Percentiles rank a stretch among this genome's conserved stretches.
phyloP scores from a whole-genome alignment of 35 echinoderm and acorn worm genomes.

The Anneissia japonica region DNA sequence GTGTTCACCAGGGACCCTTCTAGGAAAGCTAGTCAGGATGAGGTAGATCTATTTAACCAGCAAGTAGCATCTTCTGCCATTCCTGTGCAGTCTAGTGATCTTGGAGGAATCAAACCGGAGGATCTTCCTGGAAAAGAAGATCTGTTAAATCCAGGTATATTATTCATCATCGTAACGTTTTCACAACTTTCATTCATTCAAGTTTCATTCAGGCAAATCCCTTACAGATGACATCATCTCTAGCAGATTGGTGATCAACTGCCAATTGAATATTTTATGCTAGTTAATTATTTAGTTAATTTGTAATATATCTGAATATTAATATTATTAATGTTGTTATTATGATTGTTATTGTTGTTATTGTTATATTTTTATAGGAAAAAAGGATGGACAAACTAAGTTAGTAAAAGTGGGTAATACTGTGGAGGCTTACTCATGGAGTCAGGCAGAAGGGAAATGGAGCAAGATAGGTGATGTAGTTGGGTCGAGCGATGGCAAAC shows the following conservation, averaged over 20 bases:
- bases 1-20: constrained; percentile 63
- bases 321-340: too few species aligned
- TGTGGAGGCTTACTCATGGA: constrained; percentile 96
- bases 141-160: constrained; percentile 74
- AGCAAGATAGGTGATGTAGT: constrained; percentile 97
- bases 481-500: constrained; percentile 65
- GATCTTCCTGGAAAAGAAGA: constrained; percentile 77
- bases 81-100: constrained; percentile 77
- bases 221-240: too few species aligned
- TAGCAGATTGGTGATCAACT: too few species aligned
- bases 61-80: constrained; percentile 76
- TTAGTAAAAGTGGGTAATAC: constrained; percentile 54
- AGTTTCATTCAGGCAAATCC: too few species aligned
- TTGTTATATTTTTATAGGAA: constrained; percentile 23
- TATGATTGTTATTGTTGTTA: not conserved
- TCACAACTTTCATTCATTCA: too few species aligned
- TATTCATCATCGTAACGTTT: too few species aligned
- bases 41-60: constrained; percentile 58
- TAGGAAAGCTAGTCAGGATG: constrained; percentile 55
- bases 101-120: constrained; percentile 92
- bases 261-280: too few species aligned
- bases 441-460: constrained; percentile 59
- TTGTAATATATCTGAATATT: too few species aligned
- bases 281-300: too few species aligned
- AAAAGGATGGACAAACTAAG: constrained; percentile 87